Evolutionary conservation across 2,113 vertebrate genomes (phyloP).

Genomic region (Psephotus haematonotus): DNA sequence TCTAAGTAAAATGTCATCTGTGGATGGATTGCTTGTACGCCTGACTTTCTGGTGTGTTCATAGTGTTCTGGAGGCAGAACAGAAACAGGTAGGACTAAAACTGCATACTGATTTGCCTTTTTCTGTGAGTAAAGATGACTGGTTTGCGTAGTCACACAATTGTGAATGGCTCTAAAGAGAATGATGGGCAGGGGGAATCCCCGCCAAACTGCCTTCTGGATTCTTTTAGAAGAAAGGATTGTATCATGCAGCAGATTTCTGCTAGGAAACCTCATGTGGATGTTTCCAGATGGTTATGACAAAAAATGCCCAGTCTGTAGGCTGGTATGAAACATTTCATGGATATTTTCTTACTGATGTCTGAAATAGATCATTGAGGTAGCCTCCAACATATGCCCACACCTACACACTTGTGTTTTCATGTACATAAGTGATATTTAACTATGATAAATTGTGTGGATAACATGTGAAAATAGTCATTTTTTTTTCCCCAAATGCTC

Average conservation of each 20-base stretch:
- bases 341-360: background rate
- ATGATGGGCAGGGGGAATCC: constrained; percentile 53
- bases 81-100: constrained; percentile 58
- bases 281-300: constrained; percentile 21
- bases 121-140: constrained; percentile 59
- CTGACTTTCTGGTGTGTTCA: constrained; percentile 8
- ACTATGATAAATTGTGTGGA: background rate
- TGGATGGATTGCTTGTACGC: background rate
- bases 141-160: constrained; percentile 36
- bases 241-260: background rate
- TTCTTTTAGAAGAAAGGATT: constrained; percentile 20
- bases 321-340: background rate
- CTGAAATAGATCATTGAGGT: background rate
- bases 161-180: constrained; percentile 9
- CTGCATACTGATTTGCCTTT: constrained; percentile 48
- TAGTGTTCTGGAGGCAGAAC: constrained; percentile 28
- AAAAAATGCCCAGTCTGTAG: background rate
- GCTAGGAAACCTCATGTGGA: constrained; percentile 21
- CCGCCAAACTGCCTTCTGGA: constrained; percentile 18
- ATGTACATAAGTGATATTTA: rapidly evolving
- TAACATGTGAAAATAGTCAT: background rate
- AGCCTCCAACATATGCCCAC: background rate
- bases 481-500: background rate
- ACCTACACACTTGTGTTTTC: background rate
- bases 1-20: constrained; percentile 37